Evolutionary conservation across 2,113 vertebrate genomes (phyloP).

Genomic region (Cyanistes caeruleus): DNA sequence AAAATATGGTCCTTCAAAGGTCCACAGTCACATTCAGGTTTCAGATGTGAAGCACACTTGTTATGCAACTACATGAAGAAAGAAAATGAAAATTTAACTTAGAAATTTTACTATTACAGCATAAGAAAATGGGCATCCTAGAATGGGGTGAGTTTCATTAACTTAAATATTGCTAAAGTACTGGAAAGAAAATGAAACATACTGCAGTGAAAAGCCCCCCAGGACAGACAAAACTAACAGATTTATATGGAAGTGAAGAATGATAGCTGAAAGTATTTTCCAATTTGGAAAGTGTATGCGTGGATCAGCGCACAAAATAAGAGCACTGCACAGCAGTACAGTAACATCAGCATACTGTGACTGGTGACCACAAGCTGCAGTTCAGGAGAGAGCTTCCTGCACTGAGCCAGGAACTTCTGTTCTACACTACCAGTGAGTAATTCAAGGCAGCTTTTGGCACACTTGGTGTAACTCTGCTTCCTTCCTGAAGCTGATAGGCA

Average conservation of each 20-base stretch:
- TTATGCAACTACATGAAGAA: conserved; percentile 85
- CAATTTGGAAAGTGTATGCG: neutral
- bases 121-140: neutral
- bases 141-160: neutral
- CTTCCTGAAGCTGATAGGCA: neutral
- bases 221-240: neutral
- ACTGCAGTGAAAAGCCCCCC: neutral
- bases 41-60: conserved; percentile 95
- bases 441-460: neutral
- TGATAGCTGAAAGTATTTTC: neutral
- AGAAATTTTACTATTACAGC: neutral
- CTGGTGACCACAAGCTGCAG: neutral
- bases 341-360: neutral
- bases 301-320: neutral
- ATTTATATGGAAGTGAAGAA: neutral
- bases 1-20: conserved; percentile 93
- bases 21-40: conserved; percentile 94
- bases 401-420: neutral
- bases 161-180: neutral
- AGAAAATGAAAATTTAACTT: conserved; percentile 19
- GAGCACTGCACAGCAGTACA: neutral
- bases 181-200: neutral
- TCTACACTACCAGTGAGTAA: neutral
- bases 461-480: neutral
- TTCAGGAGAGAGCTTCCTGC: neutral